phyloP scores from a whole-genome alignment of 2,888 invertebrate genomes.

The Leptodirus hochenwartii region DNA sequence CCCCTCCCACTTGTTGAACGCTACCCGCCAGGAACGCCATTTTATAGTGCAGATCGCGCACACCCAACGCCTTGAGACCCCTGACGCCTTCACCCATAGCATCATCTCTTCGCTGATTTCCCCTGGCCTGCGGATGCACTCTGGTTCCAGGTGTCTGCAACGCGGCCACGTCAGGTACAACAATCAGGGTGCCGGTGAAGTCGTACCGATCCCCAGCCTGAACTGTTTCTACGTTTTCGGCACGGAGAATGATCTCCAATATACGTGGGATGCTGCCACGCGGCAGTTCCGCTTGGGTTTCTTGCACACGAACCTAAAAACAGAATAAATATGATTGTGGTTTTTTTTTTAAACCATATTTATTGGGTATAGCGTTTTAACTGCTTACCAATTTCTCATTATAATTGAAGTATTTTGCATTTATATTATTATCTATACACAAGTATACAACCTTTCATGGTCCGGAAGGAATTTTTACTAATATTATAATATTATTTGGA shows the following conservation, averaged over 20 bases:
- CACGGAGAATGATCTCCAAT: conserved; percentile 84
- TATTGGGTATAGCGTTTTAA: no score
- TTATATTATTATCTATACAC: no score
- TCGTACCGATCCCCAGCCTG: conserved; percentile 77
- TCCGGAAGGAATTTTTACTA: no score
- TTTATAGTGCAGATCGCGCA: conserved; percentile 69
- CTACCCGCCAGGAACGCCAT: conserved; percentile 91
- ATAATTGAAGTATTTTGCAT: no score
- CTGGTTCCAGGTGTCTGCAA: conserved; percentile 72
- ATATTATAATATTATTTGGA: no score
- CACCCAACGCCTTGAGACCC: conserved; percentile 44
- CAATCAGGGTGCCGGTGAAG: conserved; percentile 90
- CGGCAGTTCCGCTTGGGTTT: conserved; percentile 92
- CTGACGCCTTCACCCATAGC: conserved; percentile 54
- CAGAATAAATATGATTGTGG: no score
- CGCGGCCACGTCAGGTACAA: conserved; percentile 89
- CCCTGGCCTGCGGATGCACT: conserved; percentile 60
- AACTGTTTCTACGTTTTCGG: conserved; percentile 91
- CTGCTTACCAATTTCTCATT: no score
- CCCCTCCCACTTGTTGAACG: no score
- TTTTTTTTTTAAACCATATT: no score
- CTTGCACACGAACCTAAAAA: conserved; percentile 56
- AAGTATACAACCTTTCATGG: no score
- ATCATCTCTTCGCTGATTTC: conserved; percentile 31
- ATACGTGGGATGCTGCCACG: conserved; percentile 93